These are phyloP conservation scores for Hippocampus zosterae DNA, from an alignment of 2,113 vertebrate genomes.

Conservation along the genomic window DNA sequence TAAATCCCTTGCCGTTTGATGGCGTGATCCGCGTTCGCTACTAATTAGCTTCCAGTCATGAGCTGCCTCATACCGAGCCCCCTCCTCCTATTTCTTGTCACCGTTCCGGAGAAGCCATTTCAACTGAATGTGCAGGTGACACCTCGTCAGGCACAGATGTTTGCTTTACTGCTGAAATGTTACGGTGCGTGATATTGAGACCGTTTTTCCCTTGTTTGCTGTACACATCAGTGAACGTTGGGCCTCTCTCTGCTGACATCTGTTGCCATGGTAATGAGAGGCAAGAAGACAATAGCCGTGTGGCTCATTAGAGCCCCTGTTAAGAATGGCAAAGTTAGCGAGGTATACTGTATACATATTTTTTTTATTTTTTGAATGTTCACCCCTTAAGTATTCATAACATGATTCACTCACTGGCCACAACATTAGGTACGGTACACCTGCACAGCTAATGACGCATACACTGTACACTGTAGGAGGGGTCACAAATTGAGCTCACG, in stretches of 20 bases:
- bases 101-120: no score
- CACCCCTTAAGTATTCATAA: background rate
- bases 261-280: constrained; percentile 52
- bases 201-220: constrained; percentile 6
- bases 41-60: no score
- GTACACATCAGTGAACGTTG: background rate
- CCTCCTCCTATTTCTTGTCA: no score
- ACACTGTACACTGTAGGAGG: no score
- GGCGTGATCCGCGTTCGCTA: no score
- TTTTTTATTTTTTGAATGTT: background rate
- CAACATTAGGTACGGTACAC: background rate
- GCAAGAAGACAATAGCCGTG: constrained; percentile 32
- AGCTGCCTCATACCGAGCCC: no score
- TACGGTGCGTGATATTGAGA: background rate
- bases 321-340: constrained; percentile 31
- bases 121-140: background rate
- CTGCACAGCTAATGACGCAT: background rate
- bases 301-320: constrained; percentile 51
- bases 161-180: background rate
- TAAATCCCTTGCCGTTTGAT: no score
- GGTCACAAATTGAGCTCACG: no score
- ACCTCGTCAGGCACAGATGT: background rate
- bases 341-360: constrained; percentile 31
- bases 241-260: constrained; percentile 27
- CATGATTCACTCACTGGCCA: background rate